Percentiles rank a stretch among this genome's conserved stretches.
Conservation (phyloP, 2,113 vertebrate species). For the Sprattus sprattus region DNA sequence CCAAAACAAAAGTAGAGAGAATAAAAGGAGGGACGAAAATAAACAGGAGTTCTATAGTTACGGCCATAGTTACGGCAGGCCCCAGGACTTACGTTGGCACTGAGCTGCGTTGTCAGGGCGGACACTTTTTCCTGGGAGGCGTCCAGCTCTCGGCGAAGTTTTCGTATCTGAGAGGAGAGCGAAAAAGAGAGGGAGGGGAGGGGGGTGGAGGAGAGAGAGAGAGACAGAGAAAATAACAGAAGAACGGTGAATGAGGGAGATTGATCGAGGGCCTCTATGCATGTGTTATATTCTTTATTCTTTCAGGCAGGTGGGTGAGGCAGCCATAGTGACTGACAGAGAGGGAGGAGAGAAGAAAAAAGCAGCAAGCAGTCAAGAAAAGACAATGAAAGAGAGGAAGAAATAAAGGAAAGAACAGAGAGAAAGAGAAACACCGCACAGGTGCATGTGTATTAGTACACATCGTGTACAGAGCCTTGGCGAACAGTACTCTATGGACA, state of each 20-base stretch:
- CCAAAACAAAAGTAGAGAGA: neutral
- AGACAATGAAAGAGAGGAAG: neutral
- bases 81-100: constrained; percentile 87
- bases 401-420: neutral
- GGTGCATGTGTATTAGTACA: too few relatives aligned
- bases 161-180: constrained; percentile 67
- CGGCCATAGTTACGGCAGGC: too few relatives aligned
- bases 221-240: constrained; percentile 45
- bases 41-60: too few relatives aligned
- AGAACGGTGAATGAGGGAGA: constrained; percentile 23
- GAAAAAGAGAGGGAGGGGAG: constrained; percentile 43
- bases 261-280: neutral
- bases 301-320: neutral
- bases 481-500: neutral
- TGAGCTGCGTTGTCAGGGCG: constrained; percentile 93
- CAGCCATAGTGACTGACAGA: neutral
- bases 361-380: neutral
- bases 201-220: neutral
- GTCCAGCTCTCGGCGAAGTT: constrained; percentile 91
- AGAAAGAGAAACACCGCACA: neutral
- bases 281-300: neutral
- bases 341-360: neutral
- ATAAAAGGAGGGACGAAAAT: neutral
- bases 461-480: neutral
- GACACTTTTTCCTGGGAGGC: constrained; percentile 98